These are phyloP conservation scores for Protosalanx chinensis DNA, from an alignment of 2,797 vertebrate genomes.

Conservation along the genomic window DNA sequence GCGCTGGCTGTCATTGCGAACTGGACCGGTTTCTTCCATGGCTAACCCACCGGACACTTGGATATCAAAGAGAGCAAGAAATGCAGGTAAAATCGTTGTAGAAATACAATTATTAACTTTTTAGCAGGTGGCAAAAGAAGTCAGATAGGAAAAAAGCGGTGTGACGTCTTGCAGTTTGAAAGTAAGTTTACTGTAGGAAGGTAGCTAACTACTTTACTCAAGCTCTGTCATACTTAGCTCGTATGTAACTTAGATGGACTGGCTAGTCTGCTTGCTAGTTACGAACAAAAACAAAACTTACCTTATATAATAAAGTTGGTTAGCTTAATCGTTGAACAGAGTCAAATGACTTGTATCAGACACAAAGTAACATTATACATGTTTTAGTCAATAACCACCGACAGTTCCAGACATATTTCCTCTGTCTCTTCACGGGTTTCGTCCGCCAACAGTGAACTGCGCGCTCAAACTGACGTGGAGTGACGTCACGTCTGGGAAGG, in stretches of 20 bases:
- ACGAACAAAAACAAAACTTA: neutral
- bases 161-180: too few relatives aligned
- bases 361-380: neutral
- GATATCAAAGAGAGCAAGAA: too few relatives aligned
- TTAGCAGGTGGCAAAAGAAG: too few relatives aligned
- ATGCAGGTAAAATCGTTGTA: too few relatives aligned
- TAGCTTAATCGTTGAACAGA: neutral
- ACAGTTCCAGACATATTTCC: neutral
- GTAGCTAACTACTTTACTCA: too few relatives aligned
- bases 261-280: neutral
- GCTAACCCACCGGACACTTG: neutral
- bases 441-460: slow-evolving; percentile 62
- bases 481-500: neutral
- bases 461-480: slow-evolving; percentile 68
- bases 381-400: fast-evolving
- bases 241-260: neutral
- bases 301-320: slow-evolving; percentile 5
- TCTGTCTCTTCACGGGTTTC: slow-evolving; percentile 42
- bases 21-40: slow-evolving; percentile 55
- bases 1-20: slow-evolving; percentile 33
- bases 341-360: neutral
- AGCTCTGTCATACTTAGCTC: too few relatives aligned
- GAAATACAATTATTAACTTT: too few relatives aligned
- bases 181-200: too few relatives aligned
- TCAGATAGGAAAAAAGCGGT: too few relatives aligned